Evolutionary conservation across 1,140 invertebrate species (phyloP).

Genomic region (Sarcophaga peregrina): DNA sequence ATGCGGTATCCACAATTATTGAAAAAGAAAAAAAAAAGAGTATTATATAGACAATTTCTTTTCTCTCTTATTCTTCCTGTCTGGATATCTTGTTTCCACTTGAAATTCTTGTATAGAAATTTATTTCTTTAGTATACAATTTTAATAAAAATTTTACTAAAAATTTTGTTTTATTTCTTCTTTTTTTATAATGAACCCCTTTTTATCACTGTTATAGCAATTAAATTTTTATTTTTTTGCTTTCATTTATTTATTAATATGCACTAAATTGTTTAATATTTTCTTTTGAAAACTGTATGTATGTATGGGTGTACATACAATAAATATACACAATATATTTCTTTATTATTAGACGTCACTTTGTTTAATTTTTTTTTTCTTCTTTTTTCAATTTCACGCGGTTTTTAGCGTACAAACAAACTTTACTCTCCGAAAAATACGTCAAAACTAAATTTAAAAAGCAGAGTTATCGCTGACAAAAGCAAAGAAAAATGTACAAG

Average conservation of each 20-base stretch:
- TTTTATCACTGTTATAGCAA: background rate
- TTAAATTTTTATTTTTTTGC: background rate
- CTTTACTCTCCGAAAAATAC: conserved; percentile 3
- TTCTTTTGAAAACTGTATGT: background rate
- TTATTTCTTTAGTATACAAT: conserved; percentile 16
- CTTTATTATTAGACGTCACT: conserved; percentile 11
- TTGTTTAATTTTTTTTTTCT: background rate
- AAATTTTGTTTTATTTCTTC: background rate
- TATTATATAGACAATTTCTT: background rate
- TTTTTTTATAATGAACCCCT: background rate
- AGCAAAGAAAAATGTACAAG: background rate
- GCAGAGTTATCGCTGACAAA: too few relatives aligned
- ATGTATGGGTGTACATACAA: background rate
- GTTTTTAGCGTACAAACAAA: background rate
- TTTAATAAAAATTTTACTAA: background rate
- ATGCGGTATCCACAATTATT: background rate
- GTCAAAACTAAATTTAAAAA: conserved; percentile 1
- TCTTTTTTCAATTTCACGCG: background rate
- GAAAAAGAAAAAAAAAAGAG: background rate
- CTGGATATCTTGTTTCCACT: background rate
- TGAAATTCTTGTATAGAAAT: conserved; percentile 1
- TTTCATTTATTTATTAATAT: conserved; percentile 17
- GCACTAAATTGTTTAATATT: conserved; percentile 9
- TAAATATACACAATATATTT: background rate
- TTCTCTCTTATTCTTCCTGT: conserved; percentile 4